Conservation (phyloP, 1,140 invertebrate genomes). For the Nasonia longicornis region DNA sequence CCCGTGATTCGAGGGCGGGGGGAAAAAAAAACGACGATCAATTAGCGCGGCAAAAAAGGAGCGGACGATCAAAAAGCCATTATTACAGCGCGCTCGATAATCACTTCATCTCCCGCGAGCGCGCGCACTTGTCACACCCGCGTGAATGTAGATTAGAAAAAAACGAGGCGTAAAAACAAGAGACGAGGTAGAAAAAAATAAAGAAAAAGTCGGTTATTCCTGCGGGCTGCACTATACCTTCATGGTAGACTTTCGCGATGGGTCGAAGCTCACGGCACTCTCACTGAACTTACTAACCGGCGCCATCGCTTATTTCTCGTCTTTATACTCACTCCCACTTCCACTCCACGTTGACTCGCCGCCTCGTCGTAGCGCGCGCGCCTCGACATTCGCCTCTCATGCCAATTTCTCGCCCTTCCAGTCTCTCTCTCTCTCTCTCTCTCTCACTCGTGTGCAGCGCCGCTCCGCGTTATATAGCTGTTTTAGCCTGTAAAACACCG, state of each 20-base stretch:
- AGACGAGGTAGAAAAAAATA: background rate
- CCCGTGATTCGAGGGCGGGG: no score
- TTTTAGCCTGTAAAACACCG: no score
- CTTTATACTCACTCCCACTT: slow-evolving; percentile 66
- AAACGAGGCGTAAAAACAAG: background rate
- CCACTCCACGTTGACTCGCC: slow-evolving; percentile 41
- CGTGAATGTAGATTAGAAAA: background rate
- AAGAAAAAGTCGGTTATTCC: slow-evolving; percentile 45
- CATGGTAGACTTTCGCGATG: slow-evolving; percentile 63
- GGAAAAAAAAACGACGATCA: no score
- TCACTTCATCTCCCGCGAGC: no score
- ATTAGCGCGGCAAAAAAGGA: no score
- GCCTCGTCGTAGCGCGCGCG: background rate
- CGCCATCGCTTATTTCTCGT: slow-evolving; percentile 60
- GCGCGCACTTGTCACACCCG: slow-evolving; percentile 51
- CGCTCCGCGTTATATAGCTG: background rate
- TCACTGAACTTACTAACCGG: slow-evolving; percentile 67
- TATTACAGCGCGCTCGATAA: background rate
- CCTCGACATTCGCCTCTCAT: background rate
- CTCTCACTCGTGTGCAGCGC: background rate
- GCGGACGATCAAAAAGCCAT: no score
- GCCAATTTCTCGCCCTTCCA: slow-evolving; percentile 33
- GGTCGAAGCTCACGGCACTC: slow-evolving; percentile 65
- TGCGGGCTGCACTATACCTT: slow-evolving; percentile 53
- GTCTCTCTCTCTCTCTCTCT: background rate